Conservation (phyloP, 2,888 invertebrate species). For the Tanytarsus gracilentus region DNA sequence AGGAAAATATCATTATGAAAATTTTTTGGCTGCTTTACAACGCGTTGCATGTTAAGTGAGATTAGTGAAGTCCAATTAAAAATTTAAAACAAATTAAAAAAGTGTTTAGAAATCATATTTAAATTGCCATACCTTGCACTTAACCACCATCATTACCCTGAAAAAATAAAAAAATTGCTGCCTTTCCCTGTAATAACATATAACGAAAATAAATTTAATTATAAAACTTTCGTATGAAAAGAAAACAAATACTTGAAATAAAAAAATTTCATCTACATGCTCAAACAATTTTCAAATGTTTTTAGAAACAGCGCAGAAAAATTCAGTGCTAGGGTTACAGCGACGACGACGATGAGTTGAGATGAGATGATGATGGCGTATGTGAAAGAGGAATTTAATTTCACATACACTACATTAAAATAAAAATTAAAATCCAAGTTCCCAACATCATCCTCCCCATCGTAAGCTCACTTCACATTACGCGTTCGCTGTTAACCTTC, state of each 20-base stretch:
- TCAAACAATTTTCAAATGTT: constrained; percentile 27
- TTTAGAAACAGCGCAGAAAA: constrained; percentile 15
- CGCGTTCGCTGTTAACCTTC: not conserved
- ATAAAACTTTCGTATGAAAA: constrained; percentile 21
- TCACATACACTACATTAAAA: constrained; percentile 28
- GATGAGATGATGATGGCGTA: too few relatives aligned
- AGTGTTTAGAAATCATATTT: too few relatives aligned
- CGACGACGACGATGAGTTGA: too few relatives aligned
- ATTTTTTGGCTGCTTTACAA: too few relatives aligned
- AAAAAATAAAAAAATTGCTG: too few relatives aligned
- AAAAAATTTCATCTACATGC: not conserved
- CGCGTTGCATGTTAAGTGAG: too few relatives aligned
- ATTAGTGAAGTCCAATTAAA: too few relatives aligned
- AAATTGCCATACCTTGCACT: too few relatives aligned
- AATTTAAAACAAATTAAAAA: too few relatives aligned
- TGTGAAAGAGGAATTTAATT: constrained; percentile 20
- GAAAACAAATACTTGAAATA: not conserved
- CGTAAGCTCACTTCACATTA: not conserved
- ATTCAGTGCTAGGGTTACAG: constrained; percentile 4
- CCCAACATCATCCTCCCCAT: not conserved
- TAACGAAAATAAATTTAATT: constrained; percentile 25
- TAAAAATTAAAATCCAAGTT: constrained; percentile 27
- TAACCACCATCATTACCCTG: too few relatives aligned
- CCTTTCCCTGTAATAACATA: not conserved
- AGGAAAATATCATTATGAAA: constrained; percentile 11